Percentiles rank a stretch among this genome's conserved stretches.
Conservation (phyloP, 2,888 invertebrate species). For the Phortica okadai region DNA sequence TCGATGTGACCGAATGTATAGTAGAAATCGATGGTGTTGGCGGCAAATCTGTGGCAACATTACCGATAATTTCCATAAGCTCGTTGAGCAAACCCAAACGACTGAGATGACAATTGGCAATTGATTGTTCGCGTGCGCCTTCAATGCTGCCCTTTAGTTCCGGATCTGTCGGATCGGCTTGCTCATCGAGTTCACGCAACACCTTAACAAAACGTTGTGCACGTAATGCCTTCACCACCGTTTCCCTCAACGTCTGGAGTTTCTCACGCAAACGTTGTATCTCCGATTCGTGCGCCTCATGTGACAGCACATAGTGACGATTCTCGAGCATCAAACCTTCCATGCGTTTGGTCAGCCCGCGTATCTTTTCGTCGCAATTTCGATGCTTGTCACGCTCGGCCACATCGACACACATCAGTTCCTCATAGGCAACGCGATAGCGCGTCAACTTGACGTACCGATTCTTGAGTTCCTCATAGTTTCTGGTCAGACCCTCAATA, state of each 20-base stretch:
- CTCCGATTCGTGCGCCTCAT: conserved; percentile 78
- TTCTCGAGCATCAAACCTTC: conserved; percentile 68
- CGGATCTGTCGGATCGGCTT: conserved; percentile 16
- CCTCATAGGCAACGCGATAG: conserved; percentile 76
- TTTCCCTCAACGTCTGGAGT: conserved; percentile 80
- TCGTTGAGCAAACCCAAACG: conserved; percentile 80
- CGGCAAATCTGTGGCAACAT: conserved; percentile 57
- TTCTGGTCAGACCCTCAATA: conserved; percentile 80
- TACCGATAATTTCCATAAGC: conserved; percentile 73
- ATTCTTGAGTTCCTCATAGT: conserved; percentile 78
- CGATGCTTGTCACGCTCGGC: conserved; percentile 69
- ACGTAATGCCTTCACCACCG: conserved; percentile 79
- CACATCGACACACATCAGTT: conserved; percentile 31
- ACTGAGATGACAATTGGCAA: conserved; percentile 76
- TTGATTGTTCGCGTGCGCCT: conserved; percentile 52
- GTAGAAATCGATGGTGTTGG: conserved; percentile 69
- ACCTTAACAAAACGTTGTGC: conserved; percentile 43
- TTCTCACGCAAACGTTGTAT: conserved; percentile 78
- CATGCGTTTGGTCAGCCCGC: conserved; percentile 75
- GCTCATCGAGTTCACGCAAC: conserved; percentile 55
- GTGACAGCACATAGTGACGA: conserved; percentile 63
- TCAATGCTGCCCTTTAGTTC: conserved; percentile 39
- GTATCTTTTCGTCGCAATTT: conserved; percentile 77
- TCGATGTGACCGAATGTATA: conserved; percentile 67
- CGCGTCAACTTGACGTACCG: conserved; percentile 76